Conservation (phyloP, 2,888 invertebrate species). For the Tortrix viridana region DNA sequence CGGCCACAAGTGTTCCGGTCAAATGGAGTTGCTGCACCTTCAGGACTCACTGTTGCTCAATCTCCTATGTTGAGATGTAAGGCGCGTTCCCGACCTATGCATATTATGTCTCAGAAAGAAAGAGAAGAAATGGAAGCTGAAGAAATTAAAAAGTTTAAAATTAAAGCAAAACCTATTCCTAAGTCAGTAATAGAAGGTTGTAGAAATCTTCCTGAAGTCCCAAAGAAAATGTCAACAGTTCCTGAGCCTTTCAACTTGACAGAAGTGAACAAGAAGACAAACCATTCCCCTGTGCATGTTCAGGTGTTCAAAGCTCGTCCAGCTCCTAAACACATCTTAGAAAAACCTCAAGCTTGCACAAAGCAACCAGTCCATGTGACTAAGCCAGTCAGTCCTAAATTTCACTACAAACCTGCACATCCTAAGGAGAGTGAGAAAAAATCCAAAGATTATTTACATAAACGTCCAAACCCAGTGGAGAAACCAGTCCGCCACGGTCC, state of each 20-base stretch:
- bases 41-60: conserved; percentile 75
- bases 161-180: conserved; percentile 87
- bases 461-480: conserved; percentile 40
- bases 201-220: conserved; percentile 74
- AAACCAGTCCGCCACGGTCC: conserved; percentile 59
- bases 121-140: conserved; percentile 85
- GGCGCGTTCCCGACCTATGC: conserved; percentile 79
- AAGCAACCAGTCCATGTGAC: conserved; percentile 60
- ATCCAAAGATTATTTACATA: conserved; percentile 4
- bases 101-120: conserved; percentile 84
- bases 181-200: conserved; percentile 82
- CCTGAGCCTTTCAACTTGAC: conserved; percentile 87
- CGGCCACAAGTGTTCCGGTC: conserved; percentile 59
- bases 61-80: conserved; percentile 83
- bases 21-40: conserved; percentile 49
- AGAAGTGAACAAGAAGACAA: conserved; percentile 75
- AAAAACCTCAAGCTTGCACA: conserved; percentile 67
- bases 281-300: conserved; percentile 50
- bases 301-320: conserved; percentile 85
- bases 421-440: conserved; percentile 48
- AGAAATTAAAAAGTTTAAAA: conserved; percentile 86
- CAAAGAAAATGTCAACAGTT: conserved; percentile 83
- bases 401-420: conserved; percentile 63
- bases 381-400: conserved; percentile 66
- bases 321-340: conserved; percentile 82